Conservation (phyloP, 1,140 invertebrate species). For the Akabosia matsudoensis region DNA sequence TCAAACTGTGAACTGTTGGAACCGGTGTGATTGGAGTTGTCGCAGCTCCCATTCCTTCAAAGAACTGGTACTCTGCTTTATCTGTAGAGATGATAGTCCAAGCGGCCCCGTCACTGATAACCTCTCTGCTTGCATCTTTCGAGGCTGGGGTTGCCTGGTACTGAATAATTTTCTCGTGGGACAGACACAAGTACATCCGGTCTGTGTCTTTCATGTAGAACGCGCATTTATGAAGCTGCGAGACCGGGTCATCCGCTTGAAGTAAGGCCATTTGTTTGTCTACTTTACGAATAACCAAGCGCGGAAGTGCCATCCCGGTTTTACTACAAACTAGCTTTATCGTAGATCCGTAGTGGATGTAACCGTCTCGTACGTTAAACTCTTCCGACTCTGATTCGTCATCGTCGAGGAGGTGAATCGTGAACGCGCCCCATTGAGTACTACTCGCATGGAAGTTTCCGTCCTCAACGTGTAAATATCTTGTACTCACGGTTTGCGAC, state of each 20-base stretch:
- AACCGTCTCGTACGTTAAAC: conserved; percentile 65
- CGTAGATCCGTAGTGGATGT: conserved; percentile 68
- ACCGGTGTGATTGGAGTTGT: conserved; percentile 63
- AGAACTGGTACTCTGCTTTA: conserved; percentile 69
- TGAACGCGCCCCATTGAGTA: conserved; percentile 69
- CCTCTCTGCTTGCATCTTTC: conserved; percentile 63
- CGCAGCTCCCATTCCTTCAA: conserved; percentile 65
- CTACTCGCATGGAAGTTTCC: conserved; percentile 66
- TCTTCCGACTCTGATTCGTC: conserved; percentile 64
- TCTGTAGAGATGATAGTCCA: conserved; percentile 74
- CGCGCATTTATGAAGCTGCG: no score
- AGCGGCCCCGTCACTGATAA: conserved; percentile 68
- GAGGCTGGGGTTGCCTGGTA: conserved; percentile 64
- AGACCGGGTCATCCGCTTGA: conserved; percentile 69
- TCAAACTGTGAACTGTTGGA: no score
- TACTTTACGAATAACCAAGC: conserved; percentile 60
- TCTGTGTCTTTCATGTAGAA: no score
- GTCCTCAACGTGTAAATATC: conserved; percentile 68
- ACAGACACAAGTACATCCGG: conserved; percentile 65
- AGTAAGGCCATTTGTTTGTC: conserved; percentile 67
- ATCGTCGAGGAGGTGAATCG: conserved; percentile 66
- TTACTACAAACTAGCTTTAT: conserved; percentile 68
- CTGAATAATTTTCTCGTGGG: conserved; percentile 68
- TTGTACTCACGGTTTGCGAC: conserved; percentile 67
- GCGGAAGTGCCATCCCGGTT: conserved; percentile 65